Base-by-base conservation (phyloP, 2,113 vertebrate species). In the Chaetodon auriga region DNA sequence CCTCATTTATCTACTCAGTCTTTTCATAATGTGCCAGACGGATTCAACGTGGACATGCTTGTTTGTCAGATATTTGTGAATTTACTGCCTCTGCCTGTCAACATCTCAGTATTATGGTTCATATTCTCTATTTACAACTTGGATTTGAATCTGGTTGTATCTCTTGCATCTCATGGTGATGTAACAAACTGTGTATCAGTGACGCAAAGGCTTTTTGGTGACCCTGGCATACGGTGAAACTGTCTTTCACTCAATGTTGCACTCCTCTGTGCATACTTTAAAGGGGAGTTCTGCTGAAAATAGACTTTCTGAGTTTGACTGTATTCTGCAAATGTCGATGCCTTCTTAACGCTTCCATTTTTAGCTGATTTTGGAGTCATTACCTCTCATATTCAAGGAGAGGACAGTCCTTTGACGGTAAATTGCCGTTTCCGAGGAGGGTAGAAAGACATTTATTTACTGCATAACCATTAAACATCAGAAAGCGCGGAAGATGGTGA, bases 211-310 rank as follows among this genome's bases (percentile, higher is more conserved):
- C 15, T 12, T 45, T 51, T 57, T 57, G 38, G 23, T 30, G 69
- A 66, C 18, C 38, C 12, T 57, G 51, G 55, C 65, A 53, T 63
- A 36, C n/a, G 13, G 35, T 19, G 30, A 60, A 57, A n/a, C 18
- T 43, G 63, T 58, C 25, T 53, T 12, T 81, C 36, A 48, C 12
- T 51, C 48, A 55, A 6, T 76, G 6, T 23, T 65, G 80, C 73
- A 72, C 53, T 51, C 77, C 18, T 19, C 0, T 51, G 53, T 49
- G 46, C 58, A 30, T 48, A 49, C 73, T 60, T 78, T 57, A 75
- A 76, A 79, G 66, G 55, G 62, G 76, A 85, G 45, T 49, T 81
- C 58, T 78, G 82, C 60, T 78, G 43, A 55, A 69, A 68, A 30
- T 11, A 25, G 18, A 74, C 25, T 64, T 75, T 53, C 3, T 1